A percentile compares a stretch with the other conserved stretches of the same genome.
Conservation (phyloP, 2,888 invertebrate genomes). For the Fabriciana adippe region DNA sequence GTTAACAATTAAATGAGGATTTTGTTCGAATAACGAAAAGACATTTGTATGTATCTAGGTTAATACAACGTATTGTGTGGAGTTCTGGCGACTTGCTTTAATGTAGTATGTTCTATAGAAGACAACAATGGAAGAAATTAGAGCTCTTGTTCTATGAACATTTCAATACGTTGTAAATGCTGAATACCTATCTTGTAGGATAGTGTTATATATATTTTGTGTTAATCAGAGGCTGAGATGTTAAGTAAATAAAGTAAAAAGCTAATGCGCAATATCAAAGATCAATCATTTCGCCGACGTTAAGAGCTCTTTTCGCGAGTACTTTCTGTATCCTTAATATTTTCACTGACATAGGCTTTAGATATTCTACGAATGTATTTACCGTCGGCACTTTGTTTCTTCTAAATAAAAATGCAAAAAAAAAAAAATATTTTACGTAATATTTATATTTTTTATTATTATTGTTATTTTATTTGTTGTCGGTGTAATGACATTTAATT, state of each 20-base stretch:
- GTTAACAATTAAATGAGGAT: slow-evolving; percentile 46
- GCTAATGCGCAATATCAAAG: slow-evolving; percentile 11
- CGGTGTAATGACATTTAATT: too few species aligned
- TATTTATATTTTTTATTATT: too few species aligned
- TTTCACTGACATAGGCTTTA: too few species aligned
- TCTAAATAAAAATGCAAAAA: too few species aligned
- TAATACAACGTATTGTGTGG: slow-evolving; percentile 12
- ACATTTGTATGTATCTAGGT: slow-evolving; percentile 24
- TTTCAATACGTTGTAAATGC: not conserved
- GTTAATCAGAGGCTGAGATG: slow-evolving; percentile 2
- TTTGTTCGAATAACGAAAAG: slow-evolving; percentile 32
- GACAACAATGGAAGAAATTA: slow-evolving; percentile 5
- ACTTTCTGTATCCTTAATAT: not conserved
- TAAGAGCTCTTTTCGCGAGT: slow-evolving; percentile 12
- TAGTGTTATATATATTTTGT: not conserved
- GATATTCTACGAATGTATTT: too few species aligned
- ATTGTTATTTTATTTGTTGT: too few species aligned
- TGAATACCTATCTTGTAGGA: not conserved
- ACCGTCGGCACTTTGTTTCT: too few species aligned
- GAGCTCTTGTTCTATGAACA: not conserved
- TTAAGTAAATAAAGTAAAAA: slow-evolving; percentile 23
- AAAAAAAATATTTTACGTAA: too few species aligned
- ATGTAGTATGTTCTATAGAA: not conserved
- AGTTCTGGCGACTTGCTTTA: not conserved
- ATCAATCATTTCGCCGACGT: slow-evolving; percentile 25